phyloP scores from a whole-genome alignment of 2,113 vertebrate genomes.

The Crotalus helleri region DNA sequence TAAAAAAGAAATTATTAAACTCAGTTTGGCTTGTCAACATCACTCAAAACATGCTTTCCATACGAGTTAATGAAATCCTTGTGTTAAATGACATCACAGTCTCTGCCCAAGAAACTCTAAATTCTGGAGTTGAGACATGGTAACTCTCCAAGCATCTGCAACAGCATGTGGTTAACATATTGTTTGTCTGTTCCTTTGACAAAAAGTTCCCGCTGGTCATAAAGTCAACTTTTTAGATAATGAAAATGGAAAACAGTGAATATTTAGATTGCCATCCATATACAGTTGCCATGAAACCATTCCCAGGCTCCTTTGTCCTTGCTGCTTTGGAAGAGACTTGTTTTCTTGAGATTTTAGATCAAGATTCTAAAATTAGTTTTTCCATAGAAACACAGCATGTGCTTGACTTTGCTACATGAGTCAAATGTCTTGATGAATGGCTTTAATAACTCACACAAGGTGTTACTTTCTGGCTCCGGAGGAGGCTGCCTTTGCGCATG shows the following conservation, averaged over 20 bases:
- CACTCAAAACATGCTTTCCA: neutral
- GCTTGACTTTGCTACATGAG: conserved; percentile 21
- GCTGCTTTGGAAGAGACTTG: neutral
- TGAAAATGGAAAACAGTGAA: neutral
- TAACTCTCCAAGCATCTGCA: neutral
- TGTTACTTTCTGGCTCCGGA: conserved; percentile 21
- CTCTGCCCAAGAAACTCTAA: too few species aligned
- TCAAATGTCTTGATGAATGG: conserved; percentile 31
- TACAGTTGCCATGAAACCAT: neutral
- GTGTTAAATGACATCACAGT: neutral
- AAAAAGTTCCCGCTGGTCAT: neutral
- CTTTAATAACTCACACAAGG: conserved; percentile 46
- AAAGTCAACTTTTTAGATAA: neutral
- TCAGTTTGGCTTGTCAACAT: neutral
- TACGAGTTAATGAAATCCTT: neutral
- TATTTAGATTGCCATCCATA: neutral
- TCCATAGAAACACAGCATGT: conserved; percentile 26
- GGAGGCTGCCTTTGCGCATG: conserved; percentile 25
- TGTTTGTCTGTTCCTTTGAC: neutral
- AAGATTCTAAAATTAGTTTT: conserved; percentile 43
- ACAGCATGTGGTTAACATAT: neutral
- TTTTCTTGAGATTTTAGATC: conserved; percentile 1
- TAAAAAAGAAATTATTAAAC: neutral
- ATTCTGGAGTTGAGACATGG: neutral
- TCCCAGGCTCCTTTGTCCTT: neutral